phyloP scores from a whole-genome alignment of 2,113 vertebrate species.

The Thymallus thymallus region DNA sequence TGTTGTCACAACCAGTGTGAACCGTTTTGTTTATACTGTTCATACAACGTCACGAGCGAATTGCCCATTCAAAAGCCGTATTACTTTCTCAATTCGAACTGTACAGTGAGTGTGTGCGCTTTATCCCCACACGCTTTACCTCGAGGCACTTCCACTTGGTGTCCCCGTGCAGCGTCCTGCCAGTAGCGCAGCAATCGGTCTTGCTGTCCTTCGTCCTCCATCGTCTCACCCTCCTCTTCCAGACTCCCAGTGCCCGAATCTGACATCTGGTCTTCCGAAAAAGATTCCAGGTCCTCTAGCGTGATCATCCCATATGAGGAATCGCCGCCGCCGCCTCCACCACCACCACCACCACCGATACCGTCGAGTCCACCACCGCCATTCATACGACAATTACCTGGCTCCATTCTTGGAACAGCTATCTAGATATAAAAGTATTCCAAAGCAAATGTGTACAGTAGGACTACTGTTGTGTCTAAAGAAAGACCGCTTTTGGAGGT shows the following conservation, averaged over 20 bases:
- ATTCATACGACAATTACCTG: conserved; percentile 75
- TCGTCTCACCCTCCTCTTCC: conserved; percentile 67
- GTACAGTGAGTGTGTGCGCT: background rate
- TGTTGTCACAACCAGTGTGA: background rate
- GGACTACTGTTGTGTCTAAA: background rate
- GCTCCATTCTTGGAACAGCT: conserved; percentile 65
- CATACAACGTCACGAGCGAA: background rate
- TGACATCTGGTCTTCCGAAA: conserved; percentile 74
- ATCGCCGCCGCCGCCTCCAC: conserved; percentile 34
- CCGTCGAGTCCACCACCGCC: conserved; percentile 43
- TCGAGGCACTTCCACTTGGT: conserved; percentile 83
- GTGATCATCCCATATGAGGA: conserved; percentile 72
- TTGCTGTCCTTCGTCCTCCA: conserved; percentile 71
- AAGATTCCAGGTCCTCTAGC: conserved; percentile 82
- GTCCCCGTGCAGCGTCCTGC: conserved; percentile 83
- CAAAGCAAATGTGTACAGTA: background rate
- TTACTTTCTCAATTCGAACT: background rate
- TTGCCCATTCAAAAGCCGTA: background rate
- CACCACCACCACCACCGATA: conserved; percentile 37
- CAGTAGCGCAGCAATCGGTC: conserved; percentile 82
- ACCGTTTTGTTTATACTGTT: background rate
- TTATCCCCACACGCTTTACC: conserved; percentile 68
- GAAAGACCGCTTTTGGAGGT: background rate
- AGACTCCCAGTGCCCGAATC: conserved; percentile 75
- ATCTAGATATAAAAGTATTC: too few relatives aligned